Conservation (phyloP, 1,140 invertebrate genomes). For the Helicoverpa zea region DNA sequence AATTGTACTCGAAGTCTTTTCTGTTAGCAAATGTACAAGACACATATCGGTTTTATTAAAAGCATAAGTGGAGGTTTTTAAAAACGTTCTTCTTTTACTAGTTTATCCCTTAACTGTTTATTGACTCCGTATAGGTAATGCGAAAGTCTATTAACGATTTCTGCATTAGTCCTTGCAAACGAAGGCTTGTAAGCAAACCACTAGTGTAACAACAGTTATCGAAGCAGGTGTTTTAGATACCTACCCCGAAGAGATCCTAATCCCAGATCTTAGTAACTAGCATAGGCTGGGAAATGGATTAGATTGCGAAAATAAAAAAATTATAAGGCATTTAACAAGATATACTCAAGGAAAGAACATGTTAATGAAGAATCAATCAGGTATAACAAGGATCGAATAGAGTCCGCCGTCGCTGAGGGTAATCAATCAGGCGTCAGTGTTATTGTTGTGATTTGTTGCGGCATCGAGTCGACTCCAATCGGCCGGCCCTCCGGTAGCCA, state of each 20-base stretch:
- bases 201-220: too few relatives aligned
- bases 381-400: conserved; percentile 66
- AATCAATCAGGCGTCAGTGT: conserved; percentile 80
- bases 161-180: too few relatives aligned
- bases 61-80: background rate
- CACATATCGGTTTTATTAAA: conserved; percentile 9
- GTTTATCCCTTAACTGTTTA: background rate
- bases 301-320: too few relatives aligned
- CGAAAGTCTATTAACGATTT: too few relatives aligned
- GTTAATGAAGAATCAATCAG: conserved; percentile 63
- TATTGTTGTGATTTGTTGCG: conserved; percentile 83
- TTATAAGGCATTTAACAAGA: conserved; percentile 4
- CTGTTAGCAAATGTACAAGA: conserved; percentile 19
- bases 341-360: conserved; percentile 26
- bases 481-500: conserved; percentile 70
- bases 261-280: too few relatives aligned
- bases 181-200: too few relatives aligned
- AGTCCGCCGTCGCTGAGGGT: conserved; percentile 60
- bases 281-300: too few relatives aligned
- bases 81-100: background rate
- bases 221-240: too few relatives aligned
- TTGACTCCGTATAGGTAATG: background rate
- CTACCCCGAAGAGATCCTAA: too few relatives aligned
- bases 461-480: conserved; percentile 60
- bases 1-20: conserved; percentile 58